Evolutionary conservation across 1,140 invertebrate genomes (phyloP), one percentile per base, ranked within the genome.

Genomic region (Drosophila guanche): DNA sequence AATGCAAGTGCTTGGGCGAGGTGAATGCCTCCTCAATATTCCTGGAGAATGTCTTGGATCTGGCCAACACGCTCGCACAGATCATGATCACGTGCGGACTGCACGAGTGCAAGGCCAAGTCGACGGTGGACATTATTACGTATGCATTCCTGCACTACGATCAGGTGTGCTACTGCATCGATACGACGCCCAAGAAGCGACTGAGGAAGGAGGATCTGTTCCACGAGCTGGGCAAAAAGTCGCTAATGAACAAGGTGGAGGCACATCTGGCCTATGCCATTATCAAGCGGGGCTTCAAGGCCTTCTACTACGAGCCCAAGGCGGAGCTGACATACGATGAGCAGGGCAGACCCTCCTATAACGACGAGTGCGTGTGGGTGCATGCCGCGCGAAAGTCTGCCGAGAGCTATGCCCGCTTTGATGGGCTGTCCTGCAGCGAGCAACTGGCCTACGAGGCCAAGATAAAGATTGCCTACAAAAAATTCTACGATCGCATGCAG

Each of bases 81-180:
- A 70, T 91, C 5, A 90, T 91, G 86, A 91, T 90, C n/a, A 70
- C 86, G 20, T 91, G 90, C 27, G 90, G 90, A 2, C 46, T 91
- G 72, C 90, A 91, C 57, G 90, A 91, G 52, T 91, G 90, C 47
- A 91, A 91, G 48, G 90, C 90, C 23, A 91, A 89, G 25, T 86
- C 83, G 0, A 83, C 90, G 8, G 80, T 91, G 4, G 90, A 91
- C 50, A 88, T 91, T 3, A 80, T 80, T 0, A 86, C 83, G 0
- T 91, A 90, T 16, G 84, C 90, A 0, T 91, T 91, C 47, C 55
- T 91, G 57, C 90, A 91, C 23, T 91, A 91, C 48, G 90, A 91
- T 57, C 88, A 90, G 63, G 86, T 91, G 20, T 89, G 90, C 43
- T 91, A 90, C 40, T 90, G 88, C 61, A 70, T 91, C 3, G 89